phyloP scores from a whole-genome alignment of 2,888 invertebrate species.

The Eupeodes luniger region DNA sequence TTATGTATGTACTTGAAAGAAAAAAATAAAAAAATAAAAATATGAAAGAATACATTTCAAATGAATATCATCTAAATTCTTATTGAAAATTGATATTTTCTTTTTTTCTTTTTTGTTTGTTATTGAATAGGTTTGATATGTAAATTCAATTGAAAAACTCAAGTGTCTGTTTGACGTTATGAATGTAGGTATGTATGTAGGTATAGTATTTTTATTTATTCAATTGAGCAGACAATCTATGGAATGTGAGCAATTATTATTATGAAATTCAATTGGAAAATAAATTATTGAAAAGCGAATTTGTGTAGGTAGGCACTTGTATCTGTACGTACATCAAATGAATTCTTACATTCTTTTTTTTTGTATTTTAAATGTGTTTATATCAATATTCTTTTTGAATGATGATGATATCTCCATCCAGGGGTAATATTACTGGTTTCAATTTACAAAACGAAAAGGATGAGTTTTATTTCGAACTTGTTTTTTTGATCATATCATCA shows the following conservation, averaged over 20 bases:
- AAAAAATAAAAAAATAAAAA: too few species aligned
- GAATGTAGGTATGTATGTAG: not conserved
- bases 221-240: slow-evolving; percentile 19
- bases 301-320: not conserved
- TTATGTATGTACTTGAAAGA: too few species aligned
- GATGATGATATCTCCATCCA: not conserved
- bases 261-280: slow-evolving; percentile 34
- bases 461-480: not conserved
- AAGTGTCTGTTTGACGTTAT: not conserved
- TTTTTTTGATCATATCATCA: not conserved
- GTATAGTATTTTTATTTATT: slow-evolving; percentile 9
- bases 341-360: not conserved
- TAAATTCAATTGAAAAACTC: slow-evolving; percentile 15
- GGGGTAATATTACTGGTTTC: not conserved
- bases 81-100: slow-evolving; percentile 4
- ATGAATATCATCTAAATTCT: not conserved
- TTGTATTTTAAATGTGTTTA: not conserved
- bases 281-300: slow-evolving; percentile 26
- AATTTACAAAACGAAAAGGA: not conserved
- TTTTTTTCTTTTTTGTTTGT: not conserved
- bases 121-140: slow-evolving; percentile 4
- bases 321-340: slow-evolving; percentile 1
- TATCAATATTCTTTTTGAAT: slow-evolving; percentile 7
- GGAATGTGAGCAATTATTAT: slow-evolving; percentile 33
- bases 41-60: not conserved